These are phyloP conservation scores for Hyalella azteca DNA, from an alignment of 2,888 invertebrate species.

Conservation along the genomic window DNA sequence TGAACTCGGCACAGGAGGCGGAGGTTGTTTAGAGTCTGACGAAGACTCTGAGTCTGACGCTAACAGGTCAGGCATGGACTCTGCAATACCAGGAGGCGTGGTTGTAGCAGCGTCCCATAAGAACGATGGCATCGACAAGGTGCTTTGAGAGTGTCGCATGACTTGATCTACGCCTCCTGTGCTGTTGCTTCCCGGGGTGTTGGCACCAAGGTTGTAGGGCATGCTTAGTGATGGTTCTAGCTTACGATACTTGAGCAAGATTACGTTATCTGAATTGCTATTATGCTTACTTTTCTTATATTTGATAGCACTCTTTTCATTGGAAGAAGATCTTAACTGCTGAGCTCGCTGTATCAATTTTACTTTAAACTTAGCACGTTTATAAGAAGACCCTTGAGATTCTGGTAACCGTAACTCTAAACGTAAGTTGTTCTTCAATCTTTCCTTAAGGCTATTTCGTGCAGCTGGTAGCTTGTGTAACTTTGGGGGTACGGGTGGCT, in stretches of 20 bases:
- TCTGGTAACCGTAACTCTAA: slow-evolving; percentile 54
- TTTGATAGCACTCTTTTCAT: slow-evolving; percentile 40
- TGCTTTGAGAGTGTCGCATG: slow-evolving; percentile 62
- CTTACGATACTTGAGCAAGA: slow-evolving; percentile 53
- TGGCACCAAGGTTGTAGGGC: slow-evolving; percentile 57
- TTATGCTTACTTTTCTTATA: slow-evolving; percentile 48
- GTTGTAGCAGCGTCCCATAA: slow-evolving; percentile 56
- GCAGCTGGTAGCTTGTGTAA: slow-evolving; percentile 53
- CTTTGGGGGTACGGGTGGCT: slow-evolving; percentile 58
- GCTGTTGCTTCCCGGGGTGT: slow-evolving; percentile 52
- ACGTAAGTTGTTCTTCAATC: slow-evolving; percentile 55
- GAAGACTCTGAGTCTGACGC: slow-evolving; percentile 57
- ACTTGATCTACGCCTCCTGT: slow-evolving; percentile 51
- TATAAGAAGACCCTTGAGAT: slow-evolving; percentile 53
- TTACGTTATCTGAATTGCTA: slow-evolving; percentile 52
- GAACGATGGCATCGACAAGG: slow-evolving; percentile 62
- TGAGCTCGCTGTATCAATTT: slow-evolving; percentile 56
- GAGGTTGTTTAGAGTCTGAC: slow-evolving; percentile 43
- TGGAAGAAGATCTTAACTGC: slow-evolving; percentile 45
- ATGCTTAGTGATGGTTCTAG: slow-evolving; percentile 57
- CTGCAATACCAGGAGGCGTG: slow-evolving; percentile 51
- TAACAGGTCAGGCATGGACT: slow-evolving; percentile 56
- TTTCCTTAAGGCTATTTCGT: slow-evolving; percentile 56
- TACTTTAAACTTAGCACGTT: slow-evolving; percentile 56
- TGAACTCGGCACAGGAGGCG: slow-evolving; percentile 43